Evolutionary conservation across 23 tunicate genomes (phyloP).

Genomic region (Styela clava): DNA sequence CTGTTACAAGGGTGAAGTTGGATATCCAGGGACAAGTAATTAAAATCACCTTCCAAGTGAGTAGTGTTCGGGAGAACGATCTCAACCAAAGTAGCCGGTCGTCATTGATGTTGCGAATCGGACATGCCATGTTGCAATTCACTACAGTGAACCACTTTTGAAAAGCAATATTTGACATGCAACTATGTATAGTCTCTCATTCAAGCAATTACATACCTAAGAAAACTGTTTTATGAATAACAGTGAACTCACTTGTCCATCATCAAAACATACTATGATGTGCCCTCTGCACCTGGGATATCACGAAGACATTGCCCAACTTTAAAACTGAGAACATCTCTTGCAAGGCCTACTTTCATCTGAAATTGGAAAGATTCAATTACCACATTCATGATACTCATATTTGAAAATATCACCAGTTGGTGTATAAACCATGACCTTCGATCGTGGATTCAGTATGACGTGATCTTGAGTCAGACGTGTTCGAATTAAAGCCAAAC

Average conservation of each 20-base stretch:
- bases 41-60: too few relatives aligned
- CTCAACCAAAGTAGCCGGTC: too few relatives aligned
- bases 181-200: neutral
- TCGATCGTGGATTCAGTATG: neutral
- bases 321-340: slow-evolving; percentile 15
- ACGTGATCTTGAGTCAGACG: slow-evolving; percentile 5
- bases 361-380: neutral
- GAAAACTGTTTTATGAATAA: too few relatives aligned
- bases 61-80: too few relatives aligned
- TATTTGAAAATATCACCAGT: too few relatives aligned
- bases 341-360: slow-evolving; percentile 44
- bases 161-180: slow-evolving; percentile 6
- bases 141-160: slow-evolving; percentile 29
- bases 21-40: too few relatives aligned
- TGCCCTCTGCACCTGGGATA: slow-evolving; percentile 10
- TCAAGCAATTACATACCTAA: too few relatives aligned
- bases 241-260: slow-evolving; percentile 12
- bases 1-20: too few relatives aligned
- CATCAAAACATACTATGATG: slow-evolving; percentile 27
- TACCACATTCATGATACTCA: too few relatives aligned
- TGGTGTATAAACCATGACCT: too few relatives aligned
- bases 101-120: too few relatives aligned
- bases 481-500: neutral
- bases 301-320: slow-evolving; percentile 18
- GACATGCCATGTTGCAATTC: too few relatives aligned